Conservation (phyloP, 35 echinoderm and acorn worm species). For the Lytechinus pictus region DNA sequence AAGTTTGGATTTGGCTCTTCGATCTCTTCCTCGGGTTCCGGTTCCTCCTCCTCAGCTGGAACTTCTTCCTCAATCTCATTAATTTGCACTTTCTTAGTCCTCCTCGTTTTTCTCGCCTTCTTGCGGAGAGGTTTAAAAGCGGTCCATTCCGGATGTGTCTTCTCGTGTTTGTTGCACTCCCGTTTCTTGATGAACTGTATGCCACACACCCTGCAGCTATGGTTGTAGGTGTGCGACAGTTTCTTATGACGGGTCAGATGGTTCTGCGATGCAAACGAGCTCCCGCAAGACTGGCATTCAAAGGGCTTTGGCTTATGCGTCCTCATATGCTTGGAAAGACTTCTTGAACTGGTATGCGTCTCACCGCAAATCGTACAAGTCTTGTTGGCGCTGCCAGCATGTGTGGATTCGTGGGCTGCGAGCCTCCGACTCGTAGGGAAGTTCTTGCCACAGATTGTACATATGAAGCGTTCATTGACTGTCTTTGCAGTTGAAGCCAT, state of each 20-base stretch:
- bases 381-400: neutral
- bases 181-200: slow-evolving; percentile 23
- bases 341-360: neutral
- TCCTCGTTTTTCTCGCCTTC: neutral
- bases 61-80: neutral
- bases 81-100: neutral
- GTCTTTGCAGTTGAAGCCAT: neutral
- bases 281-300: slow-evolving; percentile 20
- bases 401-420: slow-evolving; percentile 23
- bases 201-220: slow-evolving; percentile 25
- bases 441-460: slow-evolving; percentile 35
- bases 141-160: slow-evolving; percentile 15
- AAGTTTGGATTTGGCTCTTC: slow-evolving; percentile 1
- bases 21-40: neutral
- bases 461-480: slow-evolving; percentile 10
- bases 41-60: neutral
- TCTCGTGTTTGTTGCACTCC: neutral
- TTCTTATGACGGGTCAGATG: neutral
- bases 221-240: slow-evolving; percentile 12
- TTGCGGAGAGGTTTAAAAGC: neutral
- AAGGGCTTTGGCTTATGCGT: slow-evolving; percentile 32
- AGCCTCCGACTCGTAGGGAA: slow-evolving; percentile 24
- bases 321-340: slow-evolving; percentile 1
- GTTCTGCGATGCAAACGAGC: neutral
- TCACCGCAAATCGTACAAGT: neutral